Base-by-base conservation (phyloP, 1,140 invertebrate genomes). In the Thaumatotibia leucotreta region DNA sequence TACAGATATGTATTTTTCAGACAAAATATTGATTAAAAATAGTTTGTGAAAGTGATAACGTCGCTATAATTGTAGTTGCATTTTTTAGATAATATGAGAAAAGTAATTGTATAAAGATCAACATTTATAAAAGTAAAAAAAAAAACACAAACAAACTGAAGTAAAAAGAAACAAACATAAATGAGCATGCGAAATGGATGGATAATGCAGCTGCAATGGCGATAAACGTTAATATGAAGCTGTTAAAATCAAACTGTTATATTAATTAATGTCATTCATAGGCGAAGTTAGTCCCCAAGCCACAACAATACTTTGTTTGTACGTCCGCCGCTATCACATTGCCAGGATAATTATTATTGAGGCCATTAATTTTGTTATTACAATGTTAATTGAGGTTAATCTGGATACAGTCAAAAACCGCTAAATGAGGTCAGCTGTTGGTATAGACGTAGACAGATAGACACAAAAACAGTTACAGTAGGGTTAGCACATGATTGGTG, bases 261-360 rank as follows among this genome's bases (percentile, higher is more conserved):
- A 80, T 73, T 81, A 61, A 80, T 67, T 76, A 70, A 50, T 65
- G 11, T 35, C 63, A 54, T 72, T 72, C 69, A 70, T 54, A 72
- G 70, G 63, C 74, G 11, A 20, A 72, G 77, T 84, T 83, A 79
- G 74, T 81, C 73, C 83, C 86, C 84, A 90, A 86, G 85, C 88
- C 88, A 90, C 88, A 90, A 90, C 88, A 90, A 90, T 80, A 88
- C 88, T 90, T 90, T 83, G 66, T 66, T 68, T 63, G 62, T 70
- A 69, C 74, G 62, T 66, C n/a, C 49, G 74, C 75, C 79, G 81
- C 73, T 80, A 74, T 75, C 78, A 78, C 83, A 81, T 84, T 79
- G 77, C 76, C 2, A 8, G n/a, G 39, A 20, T 45, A 45, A 20
- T 6, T 11, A 17, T 45, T 20, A 45, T 20, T 20, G 17, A 1